Percentiles rank a stretch among this genome's conserved stretches.
These are phyloP conservation scores for Homarus americanus DNA, from an alignment of 1,140 invertebrate genomes.

Conservation along the genomic window DNA sequence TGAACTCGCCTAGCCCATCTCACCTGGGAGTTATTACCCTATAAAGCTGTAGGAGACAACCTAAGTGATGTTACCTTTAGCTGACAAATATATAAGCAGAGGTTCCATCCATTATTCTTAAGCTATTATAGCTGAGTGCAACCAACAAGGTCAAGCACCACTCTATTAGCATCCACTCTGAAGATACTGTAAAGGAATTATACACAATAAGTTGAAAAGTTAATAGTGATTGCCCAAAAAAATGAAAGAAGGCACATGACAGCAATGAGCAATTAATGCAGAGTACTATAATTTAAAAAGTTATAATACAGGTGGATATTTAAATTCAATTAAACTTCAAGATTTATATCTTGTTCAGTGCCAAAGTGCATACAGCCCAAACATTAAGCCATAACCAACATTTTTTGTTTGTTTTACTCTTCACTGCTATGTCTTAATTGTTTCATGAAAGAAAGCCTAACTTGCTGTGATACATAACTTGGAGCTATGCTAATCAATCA, in stretches of 20 bases:
- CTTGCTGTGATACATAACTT: too few species aligned
- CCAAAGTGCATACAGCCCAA: background rate
- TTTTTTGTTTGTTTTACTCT: background rate
- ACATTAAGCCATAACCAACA: background rate
- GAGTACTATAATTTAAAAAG: background rate
- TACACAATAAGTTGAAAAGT: background rate
- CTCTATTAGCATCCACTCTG: background rate
- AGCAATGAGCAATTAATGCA: background rate
- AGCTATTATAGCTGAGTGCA: background rate
- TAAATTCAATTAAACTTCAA: background rate
- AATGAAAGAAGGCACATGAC: background rate
- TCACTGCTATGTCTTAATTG: background rate
- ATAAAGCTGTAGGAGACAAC: too few species aligned
- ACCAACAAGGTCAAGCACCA: background rate
- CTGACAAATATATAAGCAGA: background rate
- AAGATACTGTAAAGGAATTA: background rate
- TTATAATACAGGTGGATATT: background rate
- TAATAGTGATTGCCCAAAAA: background rate
- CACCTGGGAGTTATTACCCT: too few species aligned
- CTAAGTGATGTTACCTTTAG: too few species aligned
- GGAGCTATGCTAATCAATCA: too few species aligned
- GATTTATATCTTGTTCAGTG: background rate
- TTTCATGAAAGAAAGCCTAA: background rate
- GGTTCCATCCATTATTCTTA: background rate
- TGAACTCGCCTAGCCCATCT: too few species aligned